Conservation (phyloP, 2,797 vertebrate genomes). For the Oreonectes daqikongensis region DNA sequence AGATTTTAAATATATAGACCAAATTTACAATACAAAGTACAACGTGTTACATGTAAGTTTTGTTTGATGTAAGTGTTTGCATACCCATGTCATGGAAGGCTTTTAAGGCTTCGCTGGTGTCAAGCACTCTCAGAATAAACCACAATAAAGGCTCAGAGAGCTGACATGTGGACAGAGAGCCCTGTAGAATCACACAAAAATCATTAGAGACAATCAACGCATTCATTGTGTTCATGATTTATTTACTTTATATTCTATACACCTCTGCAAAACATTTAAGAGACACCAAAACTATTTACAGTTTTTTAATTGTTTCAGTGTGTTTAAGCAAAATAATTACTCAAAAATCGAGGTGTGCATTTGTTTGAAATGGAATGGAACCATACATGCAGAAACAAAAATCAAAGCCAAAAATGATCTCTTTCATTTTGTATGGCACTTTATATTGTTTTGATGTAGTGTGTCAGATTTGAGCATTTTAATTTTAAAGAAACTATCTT, state of each 20-base stretch:
- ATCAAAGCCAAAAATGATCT: too few relatives aligned
- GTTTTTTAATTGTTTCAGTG: too few relatives aligned
- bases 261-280: too few relatives aligned
- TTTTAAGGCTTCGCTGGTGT: conserved; percentile 96
- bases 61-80: conserved; percentile 34
- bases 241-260: neutral
- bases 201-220: neutral
- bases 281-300: too few relatives aligned
- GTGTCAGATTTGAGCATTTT: neutral
- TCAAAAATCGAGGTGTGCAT: too few relatives aligned
- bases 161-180: conserved; percentile 97
- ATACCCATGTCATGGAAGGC: conserved; percentile 98
- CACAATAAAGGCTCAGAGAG: conserved; percentile 97
- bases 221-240: neutral
- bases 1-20: neutral
- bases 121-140: conserved; percentile 97
- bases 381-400: too few relatives aligned
- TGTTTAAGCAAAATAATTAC: too few relatives aligned
- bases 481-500: conserved; percentile 48
- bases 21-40: neutral
- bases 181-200: conserved; percentile 70
- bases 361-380: too few relatives aligned
- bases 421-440: too few relatives aligned
- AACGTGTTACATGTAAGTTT: neutral
- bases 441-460: neutral